Evolutionary conservation across 2,888 invertebrate genomes (phyloP), one percentile per base, ranked within the genome.

Genomic region (Blera fallax): DNA sequence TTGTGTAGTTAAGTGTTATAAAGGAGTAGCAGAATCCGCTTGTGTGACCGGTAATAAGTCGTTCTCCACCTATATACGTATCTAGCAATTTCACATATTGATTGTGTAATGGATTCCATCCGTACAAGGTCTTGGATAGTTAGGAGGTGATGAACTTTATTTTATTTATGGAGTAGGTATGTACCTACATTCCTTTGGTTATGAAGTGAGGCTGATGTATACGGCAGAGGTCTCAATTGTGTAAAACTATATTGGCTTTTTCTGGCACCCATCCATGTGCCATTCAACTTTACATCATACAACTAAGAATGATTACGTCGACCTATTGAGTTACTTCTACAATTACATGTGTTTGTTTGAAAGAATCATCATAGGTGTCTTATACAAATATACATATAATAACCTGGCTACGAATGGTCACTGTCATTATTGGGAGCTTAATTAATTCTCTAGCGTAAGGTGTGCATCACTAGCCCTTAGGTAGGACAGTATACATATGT

Each of bases 91-190:
- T 45, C 5, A 14, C 45, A 45, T 32, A 56, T 54, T 14, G 64
- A 54, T 78, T 78, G 78, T 78, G 62, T 70, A 78, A 78, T 62
- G 24, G 50, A 45, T 32, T 27, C 34, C 21, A 8, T 76, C 11
- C 32, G 11, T 48, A 32, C 32, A 64, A 64, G 43, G 73, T 74
- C 37, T 43, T 7, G 14, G 27, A 10, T 24, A 16, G 45, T 62
- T 45, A 29, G 10, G 43, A 27, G 29, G 14, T 27, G 29, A 43
- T 8, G 32, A 54, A 32, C 54, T 32, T 16, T 10, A 54, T 29
- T 54, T 32, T 32, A 2, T 32, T 3, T 2, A 6, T 24, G 1
- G 3, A 2, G n/a, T 45, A 3, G 45, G 18, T 45, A 4, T 24
- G 2, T 24, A 24, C 4, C 2, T 24, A 10, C 8, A 18, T 18